These are phyloP conservation scores for Xestia ashworthii DNA, from an alignment of 2,888 invertebrate species.

Conservation along the genomic window DNA sequence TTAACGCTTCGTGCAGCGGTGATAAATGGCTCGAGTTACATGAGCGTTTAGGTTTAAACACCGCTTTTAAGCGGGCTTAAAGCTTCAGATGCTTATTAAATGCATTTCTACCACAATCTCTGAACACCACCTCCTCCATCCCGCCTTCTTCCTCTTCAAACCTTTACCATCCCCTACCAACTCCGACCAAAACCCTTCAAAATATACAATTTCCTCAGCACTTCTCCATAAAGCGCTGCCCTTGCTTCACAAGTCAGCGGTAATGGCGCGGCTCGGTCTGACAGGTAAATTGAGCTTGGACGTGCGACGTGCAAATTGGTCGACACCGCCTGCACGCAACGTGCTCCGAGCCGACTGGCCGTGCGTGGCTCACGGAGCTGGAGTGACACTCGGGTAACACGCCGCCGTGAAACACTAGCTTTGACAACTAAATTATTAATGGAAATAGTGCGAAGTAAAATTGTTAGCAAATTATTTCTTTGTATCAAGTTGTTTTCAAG, in stretches of 20 bases:
- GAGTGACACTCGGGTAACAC: slow-evolving; percentile 70
- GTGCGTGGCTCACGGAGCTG: slow-evolving; percentile 74
- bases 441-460: slow-evolving; percentile 51
- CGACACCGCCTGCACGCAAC: slow-evolving; percentile 72
- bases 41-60: slow-evolving; percentile 6
- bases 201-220: slow-evolving; percentile 5
- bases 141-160: not conserved
- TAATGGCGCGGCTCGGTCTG: slow-evolving; percentile 78
- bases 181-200: not conserved
- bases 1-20: slow-evolving; percentile 51
- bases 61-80: not conserved
- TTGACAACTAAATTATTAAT: slow-evolving; percentile 63
- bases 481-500: slow-evolving; percentile 24
- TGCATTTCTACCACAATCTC: not conserved
- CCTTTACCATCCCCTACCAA: not conserved
- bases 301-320: slow-evolving; percentile 87
- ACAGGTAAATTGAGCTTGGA: slow-evolving; percentile 85
- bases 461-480: slow-evolving; percentile 41
- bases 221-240: slow-evolving; percentile 63
- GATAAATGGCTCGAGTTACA: slow-evolving; percentile 14
- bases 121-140: not conserved
- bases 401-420: slow-evolving; percentile 59
- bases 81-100: not conserved
- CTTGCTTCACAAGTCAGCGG: slow-evolving; percentile 56
- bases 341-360: slow-evolving; percentile 57